These are phyloP conservation scores for Leptestheria dahalacensis DNA, from an alignment of 1,140 invertebrate genomes.

Conservation along the genomic window DNA sequence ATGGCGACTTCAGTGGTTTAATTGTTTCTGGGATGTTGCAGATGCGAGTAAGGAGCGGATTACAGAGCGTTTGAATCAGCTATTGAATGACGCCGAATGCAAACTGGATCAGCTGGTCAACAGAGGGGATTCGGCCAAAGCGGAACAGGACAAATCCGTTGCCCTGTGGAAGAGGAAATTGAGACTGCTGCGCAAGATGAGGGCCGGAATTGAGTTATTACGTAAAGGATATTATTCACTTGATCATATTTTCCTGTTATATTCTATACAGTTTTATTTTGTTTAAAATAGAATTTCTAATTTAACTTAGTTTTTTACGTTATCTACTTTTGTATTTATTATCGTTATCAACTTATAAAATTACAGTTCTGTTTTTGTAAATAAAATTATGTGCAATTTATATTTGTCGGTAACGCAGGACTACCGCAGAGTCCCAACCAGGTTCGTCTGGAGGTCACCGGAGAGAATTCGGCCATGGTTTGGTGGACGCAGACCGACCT, in stretches of 20 bases:
- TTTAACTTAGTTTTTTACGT: not conserved
- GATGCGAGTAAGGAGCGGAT: slow-evolving; percentile 40
- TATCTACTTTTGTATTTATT: not conserved
- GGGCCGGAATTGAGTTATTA: slow-evolving; percentile 34
- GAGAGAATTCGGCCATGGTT: slow-evolving; percentile 26
- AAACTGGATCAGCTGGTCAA: slow-evolving; percentile 25
- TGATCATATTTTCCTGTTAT: slow-evolving; percentile 21
- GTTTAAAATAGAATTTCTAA: too few species aligned
- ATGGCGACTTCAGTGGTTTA: too few species aligned
- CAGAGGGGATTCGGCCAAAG: not conserved
- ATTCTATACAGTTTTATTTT: not conserved
- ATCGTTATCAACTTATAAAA: slow-evolving; percentile 1
- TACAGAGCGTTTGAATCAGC: slow-evolving; percentile 50
- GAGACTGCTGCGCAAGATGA: slow-evolving; percentile 33
- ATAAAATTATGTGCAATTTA: too few species aligned
- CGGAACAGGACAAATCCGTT: slow-evolving; percentile 1
- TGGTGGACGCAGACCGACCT: slow-evolving; percentile 28
- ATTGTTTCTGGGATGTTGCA: slow-evolving; percentile 24
- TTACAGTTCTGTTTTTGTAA: too few species aligned
- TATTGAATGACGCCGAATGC: slow-evolving; percentile 62
- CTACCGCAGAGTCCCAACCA: slow-evolving; percentile 20
- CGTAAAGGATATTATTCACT: too few species aligned
- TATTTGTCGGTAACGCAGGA: too few species aligned
- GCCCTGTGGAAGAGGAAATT: slow-evolving; percentile 33
- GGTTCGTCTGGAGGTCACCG: slow-evolving; percentile 19